Percentiles rank a stretch among this genome's conserved stretches.
These are phyloP conservation scores for Apostichopus parvimensis DNA, from an alignment of 35 echinoderm and acorn worm genomes.

Conservation along the genomic window DNA sequence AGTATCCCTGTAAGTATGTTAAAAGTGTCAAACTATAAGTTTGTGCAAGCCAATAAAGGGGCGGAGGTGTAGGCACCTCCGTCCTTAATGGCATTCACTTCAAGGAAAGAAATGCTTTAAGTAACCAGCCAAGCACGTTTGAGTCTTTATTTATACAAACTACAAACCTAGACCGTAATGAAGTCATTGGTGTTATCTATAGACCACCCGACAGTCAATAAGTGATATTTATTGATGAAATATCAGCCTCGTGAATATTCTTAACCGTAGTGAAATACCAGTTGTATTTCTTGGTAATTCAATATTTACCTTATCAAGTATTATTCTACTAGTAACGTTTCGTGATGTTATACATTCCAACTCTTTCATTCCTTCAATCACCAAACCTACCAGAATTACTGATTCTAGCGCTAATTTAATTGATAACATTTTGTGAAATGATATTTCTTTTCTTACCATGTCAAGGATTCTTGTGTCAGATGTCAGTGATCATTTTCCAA, in stretches of 20 bases:
- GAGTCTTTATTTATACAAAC: constrained; percentile 28
- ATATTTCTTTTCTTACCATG: background rate
- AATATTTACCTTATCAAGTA: background rate
- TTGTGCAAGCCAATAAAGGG: background rate
- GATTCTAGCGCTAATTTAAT: background rate
- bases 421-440: background rate
- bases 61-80: background rate
- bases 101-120: background rate
- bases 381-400: background rate
- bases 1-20: background rate
- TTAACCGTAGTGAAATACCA: background rate
- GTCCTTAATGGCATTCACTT: background rate
- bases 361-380: background rate
- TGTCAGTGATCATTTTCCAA: background rate
- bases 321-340: background rate
- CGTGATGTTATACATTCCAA: background rate
- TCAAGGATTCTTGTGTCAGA: background rate
- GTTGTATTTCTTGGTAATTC: background rate
- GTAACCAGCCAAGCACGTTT: background rate
- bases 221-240: background rate
- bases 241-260: background rate
- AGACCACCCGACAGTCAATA: background rate
- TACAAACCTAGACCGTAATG: background rate
- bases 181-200: constrained; percentile 1
- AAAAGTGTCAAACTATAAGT: background rate